Base-by-base conservation (phyloP, 2,888 invertebrate genomes). In the Diarsia dahlii region DNA sequence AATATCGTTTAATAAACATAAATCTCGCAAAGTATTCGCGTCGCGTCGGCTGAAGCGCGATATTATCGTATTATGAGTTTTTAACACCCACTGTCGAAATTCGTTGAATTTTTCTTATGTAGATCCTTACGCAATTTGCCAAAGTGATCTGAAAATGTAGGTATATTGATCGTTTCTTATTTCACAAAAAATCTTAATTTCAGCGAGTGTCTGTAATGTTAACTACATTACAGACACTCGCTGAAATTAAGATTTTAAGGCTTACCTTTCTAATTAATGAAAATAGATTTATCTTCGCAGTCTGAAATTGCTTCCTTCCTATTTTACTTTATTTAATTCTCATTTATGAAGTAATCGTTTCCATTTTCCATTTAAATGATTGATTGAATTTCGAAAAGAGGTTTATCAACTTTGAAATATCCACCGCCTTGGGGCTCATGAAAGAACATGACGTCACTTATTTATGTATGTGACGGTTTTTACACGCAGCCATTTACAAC, bases 11-110 rank as follows among this genome's bases (percentile, higher is more conserved):
- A 23, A 64, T 76, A 34, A 18, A 20, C 52, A 39, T 34, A 20
- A 39, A n/a, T 52, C 60, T 60, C 66, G 58, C 75, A 46, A 76
- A 76, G n/a, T 75, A 45, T 75, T 52, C 23, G 28, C 23, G 28
- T 52, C 45, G 45, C 58, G 45, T 66, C 9, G 50, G 18, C 23
- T 50, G 18, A 50, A 65, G 58, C 28, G 18, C 48, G 75, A 65
- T 65, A 58, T 60, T 75, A 28, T n/a, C 28, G 18, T 66, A 48
- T 58, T 48, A 71, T 58, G 34, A 71, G 28, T 23, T 71, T 74
- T 71, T 71, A 71, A 73, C 39, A 73, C 5, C 23, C 10, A 72
- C 15, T 15, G 23, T 39, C 1, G 71, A 23, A 39, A 45, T 74
- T 60, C 13, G 45, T 15, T 10, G 46, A 23, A 63, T 12, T 48